Percentiles rank a stretch among this genome's conserved stretches.
Evolutionary conservation across 2,888 invertebrate species (phyloP).

Genomic region (Atethmia centrago): DNA sequence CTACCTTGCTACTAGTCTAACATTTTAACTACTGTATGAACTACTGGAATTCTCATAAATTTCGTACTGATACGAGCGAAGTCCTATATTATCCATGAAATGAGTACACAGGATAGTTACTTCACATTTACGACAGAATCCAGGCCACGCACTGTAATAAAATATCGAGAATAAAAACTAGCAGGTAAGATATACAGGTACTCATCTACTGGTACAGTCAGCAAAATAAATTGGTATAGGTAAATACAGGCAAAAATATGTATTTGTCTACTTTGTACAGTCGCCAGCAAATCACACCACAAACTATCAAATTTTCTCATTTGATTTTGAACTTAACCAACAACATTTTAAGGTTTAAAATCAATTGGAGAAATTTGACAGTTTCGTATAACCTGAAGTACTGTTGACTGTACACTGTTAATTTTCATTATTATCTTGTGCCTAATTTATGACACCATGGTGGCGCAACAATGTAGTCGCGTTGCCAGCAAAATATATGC

Average conservation of each 20-base stretch:
- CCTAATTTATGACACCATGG: not conserved
- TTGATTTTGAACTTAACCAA: too few relatives aligned
- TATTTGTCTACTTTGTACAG: too few relatives aligned
- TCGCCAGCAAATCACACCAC: too few relatives aligned
- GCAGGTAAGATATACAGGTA: not conserved
- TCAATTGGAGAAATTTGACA: too few relatives aligned
- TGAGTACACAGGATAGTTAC: not conserved
- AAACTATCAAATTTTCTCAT: too few relatives aligned
- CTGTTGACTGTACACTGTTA: too few relatives aligned
- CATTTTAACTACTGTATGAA: slow-evolving; percentile 1
- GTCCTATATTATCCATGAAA: not conserved
- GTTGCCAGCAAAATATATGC: too few relatives aligned
- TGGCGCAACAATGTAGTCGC: too few relatives aligned
- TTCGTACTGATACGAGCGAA: not conserved
- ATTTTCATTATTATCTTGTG: not conserved
- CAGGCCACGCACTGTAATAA: slow-evolving; percentile 17
- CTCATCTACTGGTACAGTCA: not conserved
- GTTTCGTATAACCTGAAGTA: too few relatives aligned
- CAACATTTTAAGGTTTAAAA: too few relatives aligned
- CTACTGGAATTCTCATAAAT: not conserved
- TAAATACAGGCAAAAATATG: not conserved
- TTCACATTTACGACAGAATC: slow-evolving; percentile 10
- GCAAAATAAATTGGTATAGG: not conserved
- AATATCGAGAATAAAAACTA: not conserved
- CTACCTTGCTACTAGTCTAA: too few relatives aligned